These are phyloP conservation scores for Oxyteleia sp. DNA, from an alignment of 2,888 invertebrate species.

Conservation along the genomic window DNA sequence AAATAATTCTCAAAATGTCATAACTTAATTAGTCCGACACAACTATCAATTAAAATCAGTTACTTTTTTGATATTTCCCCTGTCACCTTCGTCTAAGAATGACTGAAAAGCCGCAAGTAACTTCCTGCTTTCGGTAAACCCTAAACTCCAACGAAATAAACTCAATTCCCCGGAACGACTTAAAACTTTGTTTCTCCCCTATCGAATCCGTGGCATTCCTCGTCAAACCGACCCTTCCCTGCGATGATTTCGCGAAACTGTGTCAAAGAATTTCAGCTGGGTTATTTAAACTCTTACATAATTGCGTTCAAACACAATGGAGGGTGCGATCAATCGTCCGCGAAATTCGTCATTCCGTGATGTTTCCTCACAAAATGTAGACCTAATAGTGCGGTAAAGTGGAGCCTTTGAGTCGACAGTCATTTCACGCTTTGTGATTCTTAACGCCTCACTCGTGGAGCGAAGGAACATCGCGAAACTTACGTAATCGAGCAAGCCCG, in stretches of 20 bases:
- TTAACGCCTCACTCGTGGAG: constrained; percentile 57
- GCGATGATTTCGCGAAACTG: constrained; percentile 33
- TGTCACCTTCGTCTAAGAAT: too few species aligned
- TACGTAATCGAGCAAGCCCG: constrained; percentile 29
- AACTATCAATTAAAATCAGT: too few species aligned
- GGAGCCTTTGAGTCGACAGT: constrained; percentile 44
- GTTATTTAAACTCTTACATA: constrained; percentile 56
- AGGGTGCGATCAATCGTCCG: constrained; percentile 55
- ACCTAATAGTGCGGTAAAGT: constrained; percentile 69
- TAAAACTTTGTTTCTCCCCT: too few species aligned
- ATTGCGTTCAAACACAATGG: constrained; percentile 63
- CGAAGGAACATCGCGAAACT: constrained; percentile 28
- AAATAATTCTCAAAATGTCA: too few species aligned
- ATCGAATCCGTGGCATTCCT: too few species aligned
- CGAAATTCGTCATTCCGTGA: constrained; percentile 64
- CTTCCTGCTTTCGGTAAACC: too few species aligned
- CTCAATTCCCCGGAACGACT: too few species aligned
- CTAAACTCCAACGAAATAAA: too few species aligned
- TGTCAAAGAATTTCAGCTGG: constrained; percentile 41
- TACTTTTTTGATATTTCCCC: too few species aligned
- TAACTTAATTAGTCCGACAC: too few species aligned
- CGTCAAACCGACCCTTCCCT: too few species aligned
- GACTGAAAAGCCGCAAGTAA: too few species aligned
- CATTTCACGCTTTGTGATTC: constrained; percentile 64
- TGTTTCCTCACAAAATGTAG: constrained; percentile 60